Base-by-base conservation (phyloP, 1,140 invertebrate genomes). In the Papilio machaon region DNA sequence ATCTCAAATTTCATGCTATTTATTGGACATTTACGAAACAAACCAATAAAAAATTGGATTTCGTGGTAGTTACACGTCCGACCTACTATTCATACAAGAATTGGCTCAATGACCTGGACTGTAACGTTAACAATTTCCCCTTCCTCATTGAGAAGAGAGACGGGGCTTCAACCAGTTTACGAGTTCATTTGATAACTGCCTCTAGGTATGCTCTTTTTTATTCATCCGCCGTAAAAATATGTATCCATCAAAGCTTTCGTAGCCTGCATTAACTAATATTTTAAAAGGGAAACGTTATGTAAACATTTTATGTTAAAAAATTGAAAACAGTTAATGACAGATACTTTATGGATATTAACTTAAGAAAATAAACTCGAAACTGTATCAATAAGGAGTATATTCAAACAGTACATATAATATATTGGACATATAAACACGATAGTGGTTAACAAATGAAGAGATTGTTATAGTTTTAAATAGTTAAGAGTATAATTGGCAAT, bases 71-170 rank as follows among this genome's bases (percentile, higher is more conserved):
- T 35, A 35, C 13, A 70, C 30, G 30, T 38, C 17, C 64, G 13
- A 70, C 13, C 15, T 15, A 54, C 17, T 70, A 2, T 15, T 7
- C 30, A 70, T 70, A 70, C 11, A 70, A 70, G 30, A 35, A 70
- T 70, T 70, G 13, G 13, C 30, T 70, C 64, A 38, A 70, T 5
- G 64, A 70, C 64, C 64, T 70, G 30, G 13, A 38, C 9, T 70
- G 64, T 30, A 70, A 70, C 5, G 64, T 38, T 70, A 70, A 70
- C 64, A 70, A 70, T 30, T 70, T 70, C 64, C 64, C 13, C 13
- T 35, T 70, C 64, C 64, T 70, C 64, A 70, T 70, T 70, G 64
- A 67, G 30, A 70, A 13, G 64, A 35, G 64, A 70, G 64, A 70
- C 30, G 60, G 54, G 54, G 30, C 30, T 35, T 70, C 30, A 35